Evolutionary conservation across 1,140 invertebrate species (phyloP), one percentile per base, ranked within the genome.

Genomic region (Paracyclopina nana): DNA sequence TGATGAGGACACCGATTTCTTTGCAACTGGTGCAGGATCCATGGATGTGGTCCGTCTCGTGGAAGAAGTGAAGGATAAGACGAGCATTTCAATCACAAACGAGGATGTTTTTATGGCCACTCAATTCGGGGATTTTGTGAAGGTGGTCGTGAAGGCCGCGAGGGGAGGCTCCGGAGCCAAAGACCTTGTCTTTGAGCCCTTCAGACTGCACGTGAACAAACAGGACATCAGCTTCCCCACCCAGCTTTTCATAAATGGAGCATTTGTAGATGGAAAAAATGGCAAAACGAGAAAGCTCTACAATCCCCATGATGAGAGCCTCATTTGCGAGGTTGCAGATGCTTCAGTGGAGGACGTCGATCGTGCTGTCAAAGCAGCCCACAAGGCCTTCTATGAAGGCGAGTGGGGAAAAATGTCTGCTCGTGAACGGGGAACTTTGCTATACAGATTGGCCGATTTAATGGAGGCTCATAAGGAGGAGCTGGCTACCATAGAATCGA

Each of bases 401-500:
- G 75, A 83, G 60, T 90, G 84, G 84, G 72, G 75, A n/a, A 80
- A 81, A 60, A 80, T 87, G 52, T 84, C 80, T 57, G 75, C 82
- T 0, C 69, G 84, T 49, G 83, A 88, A 57, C 69, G 83, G 40
- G 84, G 80, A 11, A 67, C 73, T 40, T 55, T 86, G 8, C 65
- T 88, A 53, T 76, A 74, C 57, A 85, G 79, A 62, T 66, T 94
- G 52, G 88, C 88, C 4, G 85, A 94, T 59, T 62, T 95, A 26
- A 91, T 94, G 86, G 85, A 92, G 54, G 62, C 83, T 56, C 78
- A 94, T 61, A 85, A 85, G 64, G 86, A 92, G 63, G 88, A 95
- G 60, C 66, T 95, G 55, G 88, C 88, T 0, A 92, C 86, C 1
- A 76, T 95, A 6, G 88, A 95, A 61, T 77, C 76, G 0, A 70